Evolutionary conservation across 2,888 invertebrate genomes (phyloP).

Genomic region (Drosophila ezoana): DNA sequence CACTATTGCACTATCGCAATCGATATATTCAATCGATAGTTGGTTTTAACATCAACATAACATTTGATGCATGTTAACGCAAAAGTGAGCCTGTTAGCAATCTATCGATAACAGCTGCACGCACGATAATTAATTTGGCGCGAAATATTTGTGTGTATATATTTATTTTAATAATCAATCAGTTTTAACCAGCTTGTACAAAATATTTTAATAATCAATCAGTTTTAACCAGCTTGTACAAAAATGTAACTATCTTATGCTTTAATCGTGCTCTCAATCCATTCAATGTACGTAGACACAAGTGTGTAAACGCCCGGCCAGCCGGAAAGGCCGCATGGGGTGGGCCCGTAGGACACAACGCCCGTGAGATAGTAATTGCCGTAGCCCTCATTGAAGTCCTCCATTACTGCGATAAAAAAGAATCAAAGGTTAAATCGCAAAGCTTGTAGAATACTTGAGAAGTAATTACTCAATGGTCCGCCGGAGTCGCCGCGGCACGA

Average conservation of each 20-base stretch:
- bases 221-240: not conserved
- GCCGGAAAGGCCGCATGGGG: slow-evolving; percentile 87
- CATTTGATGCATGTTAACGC: not conserved
- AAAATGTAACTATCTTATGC: slow-evolving; percentile 55
- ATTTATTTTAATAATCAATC: slow-evolving; percentile 13
- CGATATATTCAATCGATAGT: not conserved
- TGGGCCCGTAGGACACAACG: slow-evolving; percentile 88
- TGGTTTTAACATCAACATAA: not conserved
- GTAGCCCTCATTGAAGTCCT: slow-evolving; percentile 67
- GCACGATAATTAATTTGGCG: slow-evolving; percentile 14
- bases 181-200: not conserved
- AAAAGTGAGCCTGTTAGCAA: slow-evolving; percentile 3
- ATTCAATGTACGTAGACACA: slow-evolving; percentile 86
- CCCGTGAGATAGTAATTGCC: slow-evolving; percentile 87
- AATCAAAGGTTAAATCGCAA: not conserved
- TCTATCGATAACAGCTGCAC: slow-evolving; percentile 5
- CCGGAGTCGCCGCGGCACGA: slow-evolving; percentile 88
- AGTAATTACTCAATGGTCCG: slow-evolving; percentile 85
- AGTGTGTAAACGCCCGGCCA: slow-evolving; percentile 89
- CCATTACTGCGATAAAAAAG: slow-evolving; percentile 82
- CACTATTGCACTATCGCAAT: not conserved
- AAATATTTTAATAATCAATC: slow-evolving; percentile 11
- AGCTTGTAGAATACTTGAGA: not conserved
- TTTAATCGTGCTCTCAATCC: slow-evolving; percentile 85
- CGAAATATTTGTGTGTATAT: not conserved